Conservation (phyloP, 92 coral and sea anemone genomes). For the Porites cylindrica region DNA sequence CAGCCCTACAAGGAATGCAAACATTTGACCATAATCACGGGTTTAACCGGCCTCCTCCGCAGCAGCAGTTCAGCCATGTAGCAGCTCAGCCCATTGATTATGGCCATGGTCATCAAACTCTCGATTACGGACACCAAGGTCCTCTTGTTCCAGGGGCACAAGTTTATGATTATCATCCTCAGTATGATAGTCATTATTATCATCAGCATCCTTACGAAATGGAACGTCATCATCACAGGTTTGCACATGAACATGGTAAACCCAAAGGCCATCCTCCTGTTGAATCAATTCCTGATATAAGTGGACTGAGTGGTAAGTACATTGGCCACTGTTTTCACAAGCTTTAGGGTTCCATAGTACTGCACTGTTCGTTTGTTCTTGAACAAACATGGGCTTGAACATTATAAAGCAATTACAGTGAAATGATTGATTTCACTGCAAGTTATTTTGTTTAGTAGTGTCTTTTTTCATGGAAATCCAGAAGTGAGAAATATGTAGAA, state of each 20-base stretch:
- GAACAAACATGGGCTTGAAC: background rate
- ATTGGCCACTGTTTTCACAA: background rate
- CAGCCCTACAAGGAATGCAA: slow-evolving; percentile 66
- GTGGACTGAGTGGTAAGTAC: slow-evolving; percentile 42
- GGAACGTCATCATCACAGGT: slow-evolving; percentile 60
- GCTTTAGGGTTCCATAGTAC: background rate
- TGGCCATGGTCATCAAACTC: slow-evolving; percentile 82
- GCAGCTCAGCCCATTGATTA: slow-evolving; percentile 87
- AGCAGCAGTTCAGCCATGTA: slow-evolving; percentile 61
- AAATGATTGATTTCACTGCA: background rate
- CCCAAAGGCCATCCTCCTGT: slow-evolving; percentile 46
- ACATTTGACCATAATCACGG: slow-evolving; percentile 94
- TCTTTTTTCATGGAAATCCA: background rate
- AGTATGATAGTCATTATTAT: slow-evolving; percentile 58
- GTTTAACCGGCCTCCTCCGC: slow-evolving; percentile 70
- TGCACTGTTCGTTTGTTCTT: background rate
- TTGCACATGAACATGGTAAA: slow-evolving; percentile 40
- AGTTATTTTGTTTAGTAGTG: background rate
- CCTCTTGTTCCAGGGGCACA: slow-evolving; percentile 75
- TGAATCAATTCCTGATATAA: slow-evolving; percentile 46
- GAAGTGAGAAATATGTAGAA: background rate
- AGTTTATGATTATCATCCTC: slow-evolving; percentile 84
- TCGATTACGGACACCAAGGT: slow-evolving; percentile 62
- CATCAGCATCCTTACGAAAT: slow-evolving; percentile 55
- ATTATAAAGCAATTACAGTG: no score